Base-by-base conservation (phyloP, 2,797 vertebrate genomes). In the Loris lydekkerianus region DNA sequence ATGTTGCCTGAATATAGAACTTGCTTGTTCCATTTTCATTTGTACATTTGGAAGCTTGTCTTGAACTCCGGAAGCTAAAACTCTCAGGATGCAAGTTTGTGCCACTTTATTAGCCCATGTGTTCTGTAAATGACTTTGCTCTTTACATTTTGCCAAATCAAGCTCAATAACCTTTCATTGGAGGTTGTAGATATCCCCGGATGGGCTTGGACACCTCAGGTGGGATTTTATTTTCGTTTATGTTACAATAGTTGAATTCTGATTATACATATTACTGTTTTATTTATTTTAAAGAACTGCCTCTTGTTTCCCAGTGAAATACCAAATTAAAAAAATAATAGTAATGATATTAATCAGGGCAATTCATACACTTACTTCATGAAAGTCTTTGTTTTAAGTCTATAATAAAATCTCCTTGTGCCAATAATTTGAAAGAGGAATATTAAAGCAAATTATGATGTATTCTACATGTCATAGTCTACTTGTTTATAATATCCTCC, bases 361-460 rank as follows among this genome's bases (percentile, higher is more conserved):
- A 84, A 43, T 29, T 69, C 29, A 34, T 7, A 76, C 34, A 17
- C 15, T 58, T 58, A 11, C 40, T 76, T 90, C n/a, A n/a, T 60
- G 53, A 10, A 9, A 58, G 60, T 91, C 21, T 92, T 86, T 83
- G 11, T 92, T 82, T 95, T 84, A 93, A 92, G 23, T 56, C 86
- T 83, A 3, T 29, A 77, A 40, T 58, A 56, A 73, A 37, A 89
- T 76, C 21, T 43, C 46, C n/a, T 15, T 29, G 61, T 75, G 65
- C 81, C 72, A 95, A 40, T 29, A 81, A 88, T 78, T 56, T 73
- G 27, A 10, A 73, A 88, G 27, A 46, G 34, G 14, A 83, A 17
- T 60, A 84, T 40, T 86, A 67, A 7, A 73, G 76, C 8, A 23
- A 75, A 83, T 46, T 72, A 63, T 81, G 23, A 58, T 85, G 23